These are phyloP conservation scores for Scortum barcoo DNA, from an alignment of 2,113 vertebrate species.

Conservation along the genomic window DNA sequence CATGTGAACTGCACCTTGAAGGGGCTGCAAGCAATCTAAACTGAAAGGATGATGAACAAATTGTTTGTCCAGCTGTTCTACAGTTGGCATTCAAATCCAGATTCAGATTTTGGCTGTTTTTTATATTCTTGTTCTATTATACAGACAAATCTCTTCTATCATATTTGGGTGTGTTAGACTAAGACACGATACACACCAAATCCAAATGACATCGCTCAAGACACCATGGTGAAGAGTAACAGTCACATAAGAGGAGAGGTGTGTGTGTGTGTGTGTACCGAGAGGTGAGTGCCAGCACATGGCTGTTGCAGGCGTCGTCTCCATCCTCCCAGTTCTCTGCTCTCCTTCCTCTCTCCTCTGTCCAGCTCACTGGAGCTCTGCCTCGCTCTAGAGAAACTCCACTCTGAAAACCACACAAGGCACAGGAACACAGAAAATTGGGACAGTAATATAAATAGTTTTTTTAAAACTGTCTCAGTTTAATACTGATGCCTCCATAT, in stretches of 20 bases:
- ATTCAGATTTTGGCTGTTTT: background rate
- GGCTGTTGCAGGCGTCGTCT: conserved; percentile 79
- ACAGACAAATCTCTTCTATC: background rate
- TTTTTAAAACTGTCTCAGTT: too few relatives aligned
- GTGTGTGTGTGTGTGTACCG: conserved; percentile 71
- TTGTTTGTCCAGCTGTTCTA: background rate
- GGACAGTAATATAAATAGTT: background rate
- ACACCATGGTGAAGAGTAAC: conserved; percentile 13
- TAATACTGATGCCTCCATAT: too few relatives aligned
- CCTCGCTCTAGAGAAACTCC: conserved; percentile 49
- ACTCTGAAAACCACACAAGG: conserved; percentile 28
- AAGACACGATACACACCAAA: background rate
- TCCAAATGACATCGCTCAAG: background rate
- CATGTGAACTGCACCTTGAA: background rate
- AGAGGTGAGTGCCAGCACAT: conserved; percentile 80
- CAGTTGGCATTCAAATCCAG: background rate
- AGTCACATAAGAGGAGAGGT: background rate
- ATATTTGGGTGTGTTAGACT: background rate
- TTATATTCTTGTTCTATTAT: background rate
- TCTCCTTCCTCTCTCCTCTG: conserved; percentile 62
- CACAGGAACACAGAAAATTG: background rate
- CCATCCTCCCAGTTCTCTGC: conserved; percentile 76
- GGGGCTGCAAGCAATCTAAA: background rate
- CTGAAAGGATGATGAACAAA: background rate
- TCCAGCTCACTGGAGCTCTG: conserved; percentile 42